Conservation (phyloP, 2,797 vertebrate genomes). For the Cuniculus paca region DNA sequence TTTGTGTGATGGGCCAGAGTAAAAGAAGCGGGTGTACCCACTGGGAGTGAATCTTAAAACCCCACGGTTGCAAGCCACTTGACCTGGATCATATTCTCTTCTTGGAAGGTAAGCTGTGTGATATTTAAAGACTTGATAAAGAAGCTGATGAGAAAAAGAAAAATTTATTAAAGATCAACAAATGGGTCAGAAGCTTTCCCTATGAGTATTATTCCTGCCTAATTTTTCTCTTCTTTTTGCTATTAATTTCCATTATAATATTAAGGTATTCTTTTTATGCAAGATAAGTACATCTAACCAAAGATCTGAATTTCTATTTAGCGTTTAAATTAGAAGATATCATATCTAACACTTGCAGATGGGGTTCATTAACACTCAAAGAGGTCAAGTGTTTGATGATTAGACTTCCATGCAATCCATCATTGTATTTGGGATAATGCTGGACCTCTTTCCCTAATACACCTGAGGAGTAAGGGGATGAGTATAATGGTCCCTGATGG, state of each 20-base stretch:
- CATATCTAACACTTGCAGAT: background rate
- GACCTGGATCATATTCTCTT: background rate
- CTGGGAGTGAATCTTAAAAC: background rate
- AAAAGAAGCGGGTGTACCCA: background rate
- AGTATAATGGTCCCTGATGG: background rate
- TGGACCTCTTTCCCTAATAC: background rate
- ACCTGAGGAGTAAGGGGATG: background rate
- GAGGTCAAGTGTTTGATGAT: background rate
- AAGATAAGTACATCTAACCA: background rate
- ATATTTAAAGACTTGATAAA: background rate
- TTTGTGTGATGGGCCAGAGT: background rate
- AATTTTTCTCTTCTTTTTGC: background rate
- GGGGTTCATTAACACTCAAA: constrained; percentile 16
- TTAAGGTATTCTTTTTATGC: background rate
- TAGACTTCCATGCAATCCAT: background rate
- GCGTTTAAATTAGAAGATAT: constrained; percentile 5
- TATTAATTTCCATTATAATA: constrained; percentile 24
- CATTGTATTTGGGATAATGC: background rate
- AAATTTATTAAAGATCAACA: background rate
- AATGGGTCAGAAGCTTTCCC: background rate
- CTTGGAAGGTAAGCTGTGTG: background rate
- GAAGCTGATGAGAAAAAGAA: background rate
- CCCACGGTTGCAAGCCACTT: background rate
- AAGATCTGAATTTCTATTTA: constrained; percentile 6
- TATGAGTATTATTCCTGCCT: background rate